Evolutionary conservation across 92 coral and sea anemone genomes (phyloP).

Genomic region (Paragorgia papillata): DNA sequence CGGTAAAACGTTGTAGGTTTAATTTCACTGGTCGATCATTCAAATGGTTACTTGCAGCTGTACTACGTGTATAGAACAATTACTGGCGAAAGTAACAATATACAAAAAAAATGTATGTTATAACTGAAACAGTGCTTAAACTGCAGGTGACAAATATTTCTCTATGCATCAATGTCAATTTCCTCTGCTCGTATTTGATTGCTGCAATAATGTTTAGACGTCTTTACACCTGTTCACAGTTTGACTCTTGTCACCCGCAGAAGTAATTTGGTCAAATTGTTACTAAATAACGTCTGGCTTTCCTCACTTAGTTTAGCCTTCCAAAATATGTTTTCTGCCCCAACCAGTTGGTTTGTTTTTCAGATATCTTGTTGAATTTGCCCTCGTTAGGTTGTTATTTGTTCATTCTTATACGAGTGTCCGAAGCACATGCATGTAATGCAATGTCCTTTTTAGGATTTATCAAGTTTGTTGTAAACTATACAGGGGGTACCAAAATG

Average conservation of each 20-base stretch:
- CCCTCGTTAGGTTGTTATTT: too few relatives aligned
- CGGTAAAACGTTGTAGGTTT: not conserved
- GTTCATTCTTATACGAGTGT: too few relatives aligned
- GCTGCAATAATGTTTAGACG: conserved; percentile 34
- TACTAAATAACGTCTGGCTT: not conserved
- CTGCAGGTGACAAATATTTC: conserved; percentile 16
- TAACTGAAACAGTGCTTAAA: not conserved
- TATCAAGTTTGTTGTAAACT: too few relatives aligned
- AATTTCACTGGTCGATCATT: conserved; percentile 10
- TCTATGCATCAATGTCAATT: conserved; percentile 15
- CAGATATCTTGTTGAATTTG: too few relatives aligned
- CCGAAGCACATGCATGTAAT: too few relatives aligned
- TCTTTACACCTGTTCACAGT: conserved; percentile 36
- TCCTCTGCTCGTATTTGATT: conserved; percentile 27
- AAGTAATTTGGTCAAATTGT: not conserved
- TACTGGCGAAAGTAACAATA: not conserved
- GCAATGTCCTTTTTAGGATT: too few relatives aligned
- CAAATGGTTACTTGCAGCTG: not conserved
- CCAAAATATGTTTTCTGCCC: not conserved
- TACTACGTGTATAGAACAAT: not conserved
- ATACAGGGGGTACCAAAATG: too few relatives aligned
- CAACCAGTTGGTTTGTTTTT: too few relatives aligned
- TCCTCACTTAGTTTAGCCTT: not conserved
- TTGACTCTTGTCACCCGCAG: conserved; percentile 28
- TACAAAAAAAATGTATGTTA: not conserved